A percentile compares a stretch with the other conserved stretches of the same genome.
phyloP scores from a whole-genome alignment of 2,113 vertebrate species.

The Micronycteris hirsuta region DNA sequence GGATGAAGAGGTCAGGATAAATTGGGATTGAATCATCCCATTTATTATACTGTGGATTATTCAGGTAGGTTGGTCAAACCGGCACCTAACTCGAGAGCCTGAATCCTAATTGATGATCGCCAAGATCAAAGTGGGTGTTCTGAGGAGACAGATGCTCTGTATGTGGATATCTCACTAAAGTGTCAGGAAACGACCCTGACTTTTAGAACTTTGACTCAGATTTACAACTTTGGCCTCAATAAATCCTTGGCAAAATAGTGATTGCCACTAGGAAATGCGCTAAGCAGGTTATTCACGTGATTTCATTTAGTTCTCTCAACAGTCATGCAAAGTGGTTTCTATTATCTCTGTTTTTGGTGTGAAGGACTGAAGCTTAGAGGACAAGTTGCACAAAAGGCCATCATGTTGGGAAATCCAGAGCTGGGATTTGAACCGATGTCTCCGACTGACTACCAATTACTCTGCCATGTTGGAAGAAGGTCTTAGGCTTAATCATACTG shows the following conservation, averaged over 20 bases:
- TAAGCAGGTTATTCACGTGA: not conserved
- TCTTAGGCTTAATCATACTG: not conserved
- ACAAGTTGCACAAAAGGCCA: not conserved
- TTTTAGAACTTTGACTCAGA: not conserved
- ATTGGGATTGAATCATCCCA: not conserved
- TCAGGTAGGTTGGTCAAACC: not conserved
- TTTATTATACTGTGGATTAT: not conserved
- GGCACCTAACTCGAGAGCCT: not conserved
- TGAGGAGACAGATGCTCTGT: not conserved
- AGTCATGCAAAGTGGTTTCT: not conserved
- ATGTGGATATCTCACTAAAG: not conserved
- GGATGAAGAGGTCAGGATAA: not conserved
- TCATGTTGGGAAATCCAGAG: not conserved
- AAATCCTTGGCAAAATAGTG: not conserved
- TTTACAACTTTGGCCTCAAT: not conserved
- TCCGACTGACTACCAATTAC: not conserved
- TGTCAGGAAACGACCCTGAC: not conserved
- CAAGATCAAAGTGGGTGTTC: not conserved
- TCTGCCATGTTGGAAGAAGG: not conserved
- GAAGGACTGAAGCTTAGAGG: not conserved
- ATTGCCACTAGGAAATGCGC: not conserved
- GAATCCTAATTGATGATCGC: not conserved
- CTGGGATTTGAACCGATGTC: not conserved
- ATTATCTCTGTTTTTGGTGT: not conserved
- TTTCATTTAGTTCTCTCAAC: not conserved